Evolutionary conservation across 1,140 invertebrate species (phyloP).

Genomic region (Calephelis nemesis): DNA sequence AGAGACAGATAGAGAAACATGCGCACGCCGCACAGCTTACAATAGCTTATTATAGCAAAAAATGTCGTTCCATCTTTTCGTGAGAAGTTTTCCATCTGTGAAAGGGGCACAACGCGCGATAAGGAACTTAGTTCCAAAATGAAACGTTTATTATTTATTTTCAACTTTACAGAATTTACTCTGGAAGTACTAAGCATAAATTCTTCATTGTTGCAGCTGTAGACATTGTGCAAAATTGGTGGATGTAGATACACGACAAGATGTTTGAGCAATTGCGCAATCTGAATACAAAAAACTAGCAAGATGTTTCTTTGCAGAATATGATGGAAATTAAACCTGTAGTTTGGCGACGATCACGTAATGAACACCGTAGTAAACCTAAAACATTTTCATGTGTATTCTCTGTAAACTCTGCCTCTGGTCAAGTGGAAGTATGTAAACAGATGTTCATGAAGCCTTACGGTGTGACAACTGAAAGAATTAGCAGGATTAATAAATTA

Average conservation of each 20-base stretch:
- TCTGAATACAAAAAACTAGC: conserved; percentile 4
- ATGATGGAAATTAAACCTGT: neutral
- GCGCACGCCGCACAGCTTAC: too few species aligned
- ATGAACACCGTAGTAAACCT: neutral
- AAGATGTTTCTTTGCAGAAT: conserved; percentile 3
- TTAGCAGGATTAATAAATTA: neutral
- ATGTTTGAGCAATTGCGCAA: neutral
- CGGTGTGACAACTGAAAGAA: neutral
- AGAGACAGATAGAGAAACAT: too few species aligned
- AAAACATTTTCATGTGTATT: too few species aligned
- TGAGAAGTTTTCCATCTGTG: too few species aligned
- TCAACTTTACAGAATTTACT: neutral
- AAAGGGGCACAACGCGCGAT: neutral
- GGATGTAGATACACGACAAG: too few species aligned
- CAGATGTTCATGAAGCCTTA: neutral
- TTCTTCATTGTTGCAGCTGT: neutral
- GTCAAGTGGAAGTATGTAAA: neutral
- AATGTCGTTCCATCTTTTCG: too few species aligned
- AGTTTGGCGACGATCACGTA: neutral
- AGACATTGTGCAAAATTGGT: neutral
- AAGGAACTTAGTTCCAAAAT: too few species aligned
- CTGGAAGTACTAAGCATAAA: neutral
- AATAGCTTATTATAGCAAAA: too few species aligned
- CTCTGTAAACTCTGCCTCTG: too few species aligned
- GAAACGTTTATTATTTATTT: neutral